A percentile compares a stretch with the other conserved stretches of the same genome.
phyloP scores from a whole-genome alignment of 2,113 vertebrate genomes.

The Anguilla japonica region DNA sequence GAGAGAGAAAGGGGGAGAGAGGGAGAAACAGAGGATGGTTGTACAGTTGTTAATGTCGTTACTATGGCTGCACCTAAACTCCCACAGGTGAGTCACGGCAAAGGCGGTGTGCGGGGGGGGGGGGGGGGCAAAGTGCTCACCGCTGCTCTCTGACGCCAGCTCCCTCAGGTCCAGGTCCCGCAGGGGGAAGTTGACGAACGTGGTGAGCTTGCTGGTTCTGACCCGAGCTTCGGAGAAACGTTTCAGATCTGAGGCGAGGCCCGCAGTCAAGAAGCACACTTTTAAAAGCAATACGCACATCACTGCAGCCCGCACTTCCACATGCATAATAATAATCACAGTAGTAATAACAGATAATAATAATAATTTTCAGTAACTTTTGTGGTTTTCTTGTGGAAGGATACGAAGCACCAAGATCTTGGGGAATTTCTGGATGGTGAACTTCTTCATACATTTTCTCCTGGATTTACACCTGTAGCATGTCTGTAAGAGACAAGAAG shows the following conservation, averaged over 20 bases:
- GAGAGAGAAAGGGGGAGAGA: conserved; percentile 12
- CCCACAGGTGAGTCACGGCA: not conserved
- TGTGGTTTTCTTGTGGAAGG: conserved; percentile 60
- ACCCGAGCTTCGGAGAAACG: conserved; percentile 90
- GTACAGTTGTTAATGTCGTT: not conserved
- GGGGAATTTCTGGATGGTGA: conserved; percentile 95
- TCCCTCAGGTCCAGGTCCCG: conserved; percentile 91
- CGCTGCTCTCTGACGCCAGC: conserved; percentile 82
- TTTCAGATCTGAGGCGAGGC: conserved; percentile 79
- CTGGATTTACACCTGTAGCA: conserved; percentile 89
- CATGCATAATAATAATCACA: not conserved
- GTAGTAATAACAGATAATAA: no score
- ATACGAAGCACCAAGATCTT: conserved; percentile 97
- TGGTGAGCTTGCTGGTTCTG: conserved; percentile 88
- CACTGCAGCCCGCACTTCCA: no score
- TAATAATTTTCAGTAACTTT: no score
- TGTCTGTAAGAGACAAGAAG: conserved; percentile 66
- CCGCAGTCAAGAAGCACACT: conserved; percentile 68
- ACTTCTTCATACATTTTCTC: conserved; percentile 90
- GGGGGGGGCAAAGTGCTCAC: conserved; percentile 66
- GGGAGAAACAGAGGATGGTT: not conserved
- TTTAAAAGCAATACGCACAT: not conserved
- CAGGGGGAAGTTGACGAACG: conserved; percentile 90
- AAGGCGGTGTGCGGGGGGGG: no score
- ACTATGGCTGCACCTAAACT: not conserved